A percentile compares a stretch with the other conserved stretches of the same genome.
These are phyloP conservation scores for Chloroceryle inda DNA, from an alignment of 2,797 vertebrate species.

Conservation along the genomic window DNA sequence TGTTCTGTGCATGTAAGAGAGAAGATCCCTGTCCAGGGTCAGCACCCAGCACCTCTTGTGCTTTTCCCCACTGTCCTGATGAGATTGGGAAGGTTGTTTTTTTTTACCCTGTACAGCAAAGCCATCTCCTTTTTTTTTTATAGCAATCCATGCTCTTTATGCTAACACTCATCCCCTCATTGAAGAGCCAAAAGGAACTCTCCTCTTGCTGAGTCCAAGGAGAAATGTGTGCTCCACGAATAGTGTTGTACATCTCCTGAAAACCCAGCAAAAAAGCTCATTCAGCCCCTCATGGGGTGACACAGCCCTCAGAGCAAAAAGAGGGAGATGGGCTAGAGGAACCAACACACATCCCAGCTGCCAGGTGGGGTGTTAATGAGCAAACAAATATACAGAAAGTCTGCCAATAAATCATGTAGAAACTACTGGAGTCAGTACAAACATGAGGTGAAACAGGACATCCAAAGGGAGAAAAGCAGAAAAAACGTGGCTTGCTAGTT, in stretches of 20 bases:
- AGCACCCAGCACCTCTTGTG: rapidly evolving
- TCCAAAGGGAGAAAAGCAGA: background rate
- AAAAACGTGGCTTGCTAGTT: too few relatives aligned
- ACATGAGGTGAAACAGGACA: rapidly evolving
- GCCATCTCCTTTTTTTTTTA: background rate
- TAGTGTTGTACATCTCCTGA: background rate
- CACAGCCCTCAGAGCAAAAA: background rate
- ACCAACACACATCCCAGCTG: background rate
- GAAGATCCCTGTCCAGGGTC: background rate
- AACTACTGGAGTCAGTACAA: background rate
- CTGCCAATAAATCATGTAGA: background rate
- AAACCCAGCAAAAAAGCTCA: background rate
- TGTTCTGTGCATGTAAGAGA: background rate
- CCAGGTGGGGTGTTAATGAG: background rate
- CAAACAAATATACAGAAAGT: background rate
- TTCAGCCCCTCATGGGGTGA: background rate
- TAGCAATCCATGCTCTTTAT: background rate
- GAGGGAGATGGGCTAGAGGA: background rate
- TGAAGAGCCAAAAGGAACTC: background rate
- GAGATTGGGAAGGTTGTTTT: background rate
- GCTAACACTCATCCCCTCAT: background rate
- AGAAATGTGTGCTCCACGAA: background rate
- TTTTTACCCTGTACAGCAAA: background rate
- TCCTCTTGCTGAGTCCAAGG: rapidly evolving
- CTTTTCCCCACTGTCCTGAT: background rate